A percentile compares a stretch with the other conserved stretches of the same genome.
These are phyloP conservation scores for Mizuhopecten yessoensis DNA, from an alignment of 1,140 invertebrate species.

Conservation along the genomic window DNA sequence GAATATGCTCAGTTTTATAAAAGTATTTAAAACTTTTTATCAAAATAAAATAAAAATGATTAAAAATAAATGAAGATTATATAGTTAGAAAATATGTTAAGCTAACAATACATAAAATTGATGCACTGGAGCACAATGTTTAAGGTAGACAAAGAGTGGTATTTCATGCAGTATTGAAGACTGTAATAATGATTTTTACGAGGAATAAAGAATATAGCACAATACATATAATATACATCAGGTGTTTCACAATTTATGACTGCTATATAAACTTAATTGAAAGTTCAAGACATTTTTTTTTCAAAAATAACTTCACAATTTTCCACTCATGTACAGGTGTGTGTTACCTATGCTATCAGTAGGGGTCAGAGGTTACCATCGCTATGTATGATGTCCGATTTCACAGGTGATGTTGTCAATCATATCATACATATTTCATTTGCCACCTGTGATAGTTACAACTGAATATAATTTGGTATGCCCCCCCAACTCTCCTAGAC, in stretches of 20 bases:
- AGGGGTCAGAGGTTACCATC: not conserved
- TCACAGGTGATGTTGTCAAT: not conserved
- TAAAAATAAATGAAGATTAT: not conserved
- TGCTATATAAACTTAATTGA: not conserved
- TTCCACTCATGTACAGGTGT: not conserved
- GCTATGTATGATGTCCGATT: not conserved
- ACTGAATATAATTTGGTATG: not conserved
- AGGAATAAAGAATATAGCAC: not conserved
- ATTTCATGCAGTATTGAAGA: conserved; percentile 15
- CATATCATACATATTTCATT: conserved; percentile 2
- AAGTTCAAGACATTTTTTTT: not conserved
- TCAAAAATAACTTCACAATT: not conserved
- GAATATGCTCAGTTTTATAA: not conserved
- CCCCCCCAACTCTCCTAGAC: not conserved
- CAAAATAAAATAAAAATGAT: not conserved
- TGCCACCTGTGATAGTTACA: not conserved
- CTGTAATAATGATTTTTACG: conserved; percentile 9
- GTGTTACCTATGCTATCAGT: not conserved
- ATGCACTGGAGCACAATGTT: not conserved
- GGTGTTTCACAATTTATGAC: conserved; percentile 6
- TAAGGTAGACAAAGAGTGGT: conserved; percentile 5
- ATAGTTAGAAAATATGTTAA: not conserved
- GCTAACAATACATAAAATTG: not conserved
- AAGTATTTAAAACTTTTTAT: too few species aligned
- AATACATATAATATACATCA: not conserved